Evolutionary conservation across 2,113 vertebrate species (phyloP).

Genomic region (Meriones unguiculatus): DNA sequence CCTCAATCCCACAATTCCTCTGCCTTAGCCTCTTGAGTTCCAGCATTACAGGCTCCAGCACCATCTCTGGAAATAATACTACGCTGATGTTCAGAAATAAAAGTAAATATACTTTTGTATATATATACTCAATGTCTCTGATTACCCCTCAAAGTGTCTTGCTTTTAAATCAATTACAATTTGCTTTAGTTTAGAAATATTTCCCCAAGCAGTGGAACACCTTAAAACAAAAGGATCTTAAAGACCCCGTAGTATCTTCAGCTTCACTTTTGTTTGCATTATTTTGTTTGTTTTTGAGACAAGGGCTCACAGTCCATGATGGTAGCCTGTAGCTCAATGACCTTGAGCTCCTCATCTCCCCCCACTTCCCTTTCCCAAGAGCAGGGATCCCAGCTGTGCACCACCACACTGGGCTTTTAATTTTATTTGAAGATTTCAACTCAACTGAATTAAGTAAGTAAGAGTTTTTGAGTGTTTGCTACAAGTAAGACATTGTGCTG

Average conservation of each 20-base stretch:
- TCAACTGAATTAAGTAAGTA: not conserved
- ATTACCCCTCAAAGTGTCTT: not conserved
- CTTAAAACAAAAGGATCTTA: not conserved
- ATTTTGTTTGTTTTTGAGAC: not conserved
- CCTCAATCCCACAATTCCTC: not conserved
- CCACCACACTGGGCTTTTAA: not conserved
- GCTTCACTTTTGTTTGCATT: not conserved
- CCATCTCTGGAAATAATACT: not conserved
- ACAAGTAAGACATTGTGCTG: not conserved
- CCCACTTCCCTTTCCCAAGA: not conserved
- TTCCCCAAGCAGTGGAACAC: not conserved
- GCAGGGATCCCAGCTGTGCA: not conserved
- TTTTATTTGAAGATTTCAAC: conserved; percentile 21
- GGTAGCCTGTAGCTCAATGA: not conserved
- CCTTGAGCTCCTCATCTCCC: not conserved
- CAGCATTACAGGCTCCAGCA: not conserved
- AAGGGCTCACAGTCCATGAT: not conserved
- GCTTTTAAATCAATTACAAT: not conserved
- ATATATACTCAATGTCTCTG: not conserved
- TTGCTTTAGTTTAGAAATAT: not conserved
- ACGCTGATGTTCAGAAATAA: not conserved
- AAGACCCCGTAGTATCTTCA: not conserved
- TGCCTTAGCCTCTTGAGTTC: not conserved
- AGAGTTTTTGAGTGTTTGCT: not conserved
- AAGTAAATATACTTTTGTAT: not conserved